A percentile compares a stretch with the other conserved stretches of the same genome.
Evolutionary conservation across 2,888 invertebrate species (phyloP).

Genomic region (Physocephala rufipes): DNA sequence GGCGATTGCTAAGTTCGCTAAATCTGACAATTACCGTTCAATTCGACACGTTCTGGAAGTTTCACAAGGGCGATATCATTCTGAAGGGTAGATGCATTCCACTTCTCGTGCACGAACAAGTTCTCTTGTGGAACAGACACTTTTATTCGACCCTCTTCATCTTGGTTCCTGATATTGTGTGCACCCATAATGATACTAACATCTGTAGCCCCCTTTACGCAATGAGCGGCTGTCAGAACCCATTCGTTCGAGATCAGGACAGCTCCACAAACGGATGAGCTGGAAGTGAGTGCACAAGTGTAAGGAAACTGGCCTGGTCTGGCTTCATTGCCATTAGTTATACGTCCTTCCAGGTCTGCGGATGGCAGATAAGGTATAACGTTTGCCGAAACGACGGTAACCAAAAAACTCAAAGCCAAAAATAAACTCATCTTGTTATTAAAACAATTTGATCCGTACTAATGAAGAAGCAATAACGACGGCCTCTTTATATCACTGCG

Average conservation of each 20-base stretch:
- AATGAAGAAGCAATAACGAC: no score
- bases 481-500: no score
- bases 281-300: neutral
- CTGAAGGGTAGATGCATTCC: constrained; percentile 53
- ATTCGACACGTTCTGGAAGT: constrained; percentile 58
- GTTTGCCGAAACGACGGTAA: neutral
- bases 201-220: constrained; percentile 48
- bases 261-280: constrained; percentile 59
- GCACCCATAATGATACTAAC: constrained; percentile 1
- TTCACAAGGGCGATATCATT: constrained; percentile 67
- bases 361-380: no score
- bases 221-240: constrained; percentile 62
- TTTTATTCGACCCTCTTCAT: constrained; percentile 52
- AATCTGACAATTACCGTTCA: constrained; percentile 60
- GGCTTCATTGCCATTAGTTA: neutral
- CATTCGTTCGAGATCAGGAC: constrained; percentile 55
- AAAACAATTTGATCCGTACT: no score
- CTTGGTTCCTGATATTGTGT: neutral
- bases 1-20: no score
- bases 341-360: neutral
- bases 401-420: neutral
- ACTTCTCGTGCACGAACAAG: constrained; percentile 62
- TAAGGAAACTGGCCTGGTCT: neutral
- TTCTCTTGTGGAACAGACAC: constrained; percentile 47
- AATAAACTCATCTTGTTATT: neutral